Conservation (phyloP, 1,140 invertebrate genomes). For the Drosophila hydei region DNA sequence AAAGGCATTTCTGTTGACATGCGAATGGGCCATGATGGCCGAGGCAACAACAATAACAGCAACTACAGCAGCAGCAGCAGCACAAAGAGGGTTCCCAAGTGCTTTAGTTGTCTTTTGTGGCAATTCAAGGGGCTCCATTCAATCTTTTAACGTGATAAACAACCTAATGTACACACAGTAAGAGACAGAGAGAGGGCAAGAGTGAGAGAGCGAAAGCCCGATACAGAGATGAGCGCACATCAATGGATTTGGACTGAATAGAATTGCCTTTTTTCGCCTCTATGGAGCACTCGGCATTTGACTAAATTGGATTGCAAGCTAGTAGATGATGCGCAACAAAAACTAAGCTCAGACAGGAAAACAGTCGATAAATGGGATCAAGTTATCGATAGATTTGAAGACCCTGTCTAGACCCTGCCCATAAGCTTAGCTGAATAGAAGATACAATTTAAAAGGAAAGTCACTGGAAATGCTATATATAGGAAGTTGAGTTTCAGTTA, state of each 20-base stretch:
- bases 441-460: too few species aligned
- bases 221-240: background rate
- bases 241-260: conserved; percentile 5
- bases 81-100: conserved; percentile 38
- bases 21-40: conserved; percentile 32
- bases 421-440: too few species aligned
- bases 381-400: background rate
- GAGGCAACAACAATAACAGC: conserved; percentile 6
- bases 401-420: too few species aligned
- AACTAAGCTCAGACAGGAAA: conserved; percentile 1
- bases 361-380: background rate
- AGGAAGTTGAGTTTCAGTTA: too few species aligned
- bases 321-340: conserved; percentile 34
- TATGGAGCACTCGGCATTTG: conserved; percentile 40
- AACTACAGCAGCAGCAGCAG: background rate
- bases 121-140: conserved; percentile 48
- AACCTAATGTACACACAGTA: conserved; percentile 65
- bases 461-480: too few species aligned
- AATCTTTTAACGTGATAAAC: conserved; percentile 78
- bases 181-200: conserved; percentile 14
- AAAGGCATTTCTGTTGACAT: conserved; percentile 55
- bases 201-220: background rate
- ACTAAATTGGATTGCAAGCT: conserved; percentile 71
- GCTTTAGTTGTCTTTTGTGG: conserved; percentile 60
- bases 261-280: conserved; percentile 3